Evolutionary conservation across 1,140 invertebrate genomes (phyloP).

Genomic region (Euwallacea fornicatus): DNA sequence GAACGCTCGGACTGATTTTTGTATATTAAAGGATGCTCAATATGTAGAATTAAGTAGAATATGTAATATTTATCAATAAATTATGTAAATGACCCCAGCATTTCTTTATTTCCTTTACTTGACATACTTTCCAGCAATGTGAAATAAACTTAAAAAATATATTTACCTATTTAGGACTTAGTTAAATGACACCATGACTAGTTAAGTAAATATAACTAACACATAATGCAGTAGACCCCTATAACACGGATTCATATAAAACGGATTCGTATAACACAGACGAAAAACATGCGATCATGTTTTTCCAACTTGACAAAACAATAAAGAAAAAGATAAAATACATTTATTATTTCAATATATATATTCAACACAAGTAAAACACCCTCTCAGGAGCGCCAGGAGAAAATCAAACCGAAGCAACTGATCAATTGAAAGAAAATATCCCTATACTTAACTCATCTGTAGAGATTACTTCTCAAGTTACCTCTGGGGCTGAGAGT

Average conservation of each 20-base stretch:
- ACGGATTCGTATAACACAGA: too few relatives aligned
- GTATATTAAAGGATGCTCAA: slow-evolving; percentile 55
- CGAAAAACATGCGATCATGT: too few relatives aligned
- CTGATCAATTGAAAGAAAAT: slow-evolving; percentile 3
- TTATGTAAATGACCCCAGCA: slow-evolving; percentile 47
- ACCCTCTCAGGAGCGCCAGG: slow-evolving; percentile 2
- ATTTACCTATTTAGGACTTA: neutral
- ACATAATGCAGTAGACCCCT: too few relatives aligned
- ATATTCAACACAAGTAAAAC: neutral
- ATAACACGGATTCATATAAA: too few relatives aligned
- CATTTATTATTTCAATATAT: too few relatives aligned
- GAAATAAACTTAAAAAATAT: neutral
- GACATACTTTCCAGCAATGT: neutral
- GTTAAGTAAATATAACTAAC: too few relatives aligned
- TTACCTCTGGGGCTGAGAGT: slow-evolving; percentile 3
- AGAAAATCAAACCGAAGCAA: slow-evolving; percentile 13
- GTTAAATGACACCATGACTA: neutral
- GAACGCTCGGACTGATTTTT: slow-evolving; percentile 52
- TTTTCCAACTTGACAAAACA: too few relatives aligned
- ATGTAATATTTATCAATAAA: slow-evolving; percentile 55
- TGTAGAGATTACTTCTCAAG: slow-evolving; percentile 2
- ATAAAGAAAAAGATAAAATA: too few relatives aligned
- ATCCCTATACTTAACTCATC: slow-evolving; percentile 18
- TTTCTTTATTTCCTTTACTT: slow-evolving; percentile 5
- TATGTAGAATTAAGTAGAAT: slow-evolving; percentile 52